Conservation (phyloP, 2,797 vertebrate genomes). For the Sebastes hubbsi region DNA sequence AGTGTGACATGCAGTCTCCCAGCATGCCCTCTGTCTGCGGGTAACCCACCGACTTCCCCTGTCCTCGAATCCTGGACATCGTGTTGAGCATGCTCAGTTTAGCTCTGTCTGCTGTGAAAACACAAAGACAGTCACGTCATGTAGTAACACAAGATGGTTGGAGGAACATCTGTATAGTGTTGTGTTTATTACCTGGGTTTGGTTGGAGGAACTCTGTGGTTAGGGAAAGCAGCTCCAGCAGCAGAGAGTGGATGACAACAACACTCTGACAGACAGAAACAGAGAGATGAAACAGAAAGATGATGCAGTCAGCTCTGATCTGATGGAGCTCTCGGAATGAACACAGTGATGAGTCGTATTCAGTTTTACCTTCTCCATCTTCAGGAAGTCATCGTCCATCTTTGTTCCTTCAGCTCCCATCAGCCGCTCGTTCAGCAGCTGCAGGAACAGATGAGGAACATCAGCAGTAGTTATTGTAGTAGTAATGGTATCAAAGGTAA, state of each 20-base stretch:
- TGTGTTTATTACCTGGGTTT: slow-evolving; percentile 87
- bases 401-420: slow-evolving; percentile 93
- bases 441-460: slow-evolving; percentile 9
- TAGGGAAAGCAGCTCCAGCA: slow-evolving; percentile 89
- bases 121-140: neutral
- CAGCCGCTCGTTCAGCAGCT: slow-evolving; percentile 94
- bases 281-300: slow-evolving; percentile 11
- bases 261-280: slow-evolving; percentile 75
- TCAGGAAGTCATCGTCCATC: slow-evolving; percentile 90
- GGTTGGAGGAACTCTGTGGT: slow-evolving; percentile 94
- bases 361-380: slow-evolving; percentile 91
- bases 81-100: slow-evolving; percentile 92
- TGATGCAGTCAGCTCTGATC: neutral
- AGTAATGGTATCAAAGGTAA: too few relatives aligned
- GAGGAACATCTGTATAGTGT: neutral
- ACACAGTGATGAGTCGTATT: neutral
- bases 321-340: too few relatives aligned
- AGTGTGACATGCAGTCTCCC: slow-evolving; percentile 91
- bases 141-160: neutral
- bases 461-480: too few relatives aligned
- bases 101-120: slow-evolving; percentile 86
- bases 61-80: slow-evolving; percentile 91
- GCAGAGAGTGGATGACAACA: slow-evolving; percentile 85
- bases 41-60: slow-evolving; percentile 87
- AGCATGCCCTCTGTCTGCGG: slow-evolving; percentile 92